A percentile compares a stretch with the other conserved stretches of the same genome.
phyloP scores from a whole-genome alignment of 2,797 vertebrate genomes.

The Tauraco hartlaubi region DNA sequence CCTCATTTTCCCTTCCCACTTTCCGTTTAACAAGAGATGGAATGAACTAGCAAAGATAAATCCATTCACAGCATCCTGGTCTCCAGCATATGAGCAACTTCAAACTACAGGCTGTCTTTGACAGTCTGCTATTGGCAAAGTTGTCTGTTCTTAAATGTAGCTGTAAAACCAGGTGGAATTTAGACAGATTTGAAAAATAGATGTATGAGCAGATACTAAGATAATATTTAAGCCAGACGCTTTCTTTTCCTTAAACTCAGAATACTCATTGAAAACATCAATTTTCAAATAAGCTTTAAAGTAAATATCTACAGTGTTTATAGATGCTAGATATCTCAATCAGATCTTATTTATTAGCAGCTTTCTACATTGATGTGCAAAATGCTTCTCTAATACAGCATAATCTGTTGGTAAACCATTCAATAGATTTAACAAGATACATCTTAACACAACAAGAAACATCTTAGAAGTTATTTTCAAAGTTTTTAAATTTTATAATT shows the following conservation, averaged over 20 bases:
- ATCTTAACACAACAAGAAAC: not conserved
- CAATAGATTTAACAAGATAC: not conserved
- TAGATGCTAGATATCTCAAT: not conserved
- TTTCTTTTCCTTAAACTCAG: not conserved
- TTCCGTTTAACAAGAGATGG: not conserved
- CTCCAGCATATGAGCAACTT: not conserved
- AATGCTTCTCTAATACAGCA: not conserved
- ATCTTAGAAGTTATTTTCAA: not conserved
- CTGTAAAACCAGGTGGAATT: not conserved
- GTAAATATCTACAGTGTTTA: not conserved
- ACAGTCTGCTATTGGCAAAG: not conserved
- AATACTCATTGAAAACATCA: not conserved
- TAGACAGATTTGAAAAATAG: not conserved
- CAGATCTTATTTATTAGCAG: not conserved
- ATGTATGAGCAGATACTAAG: not conserved
- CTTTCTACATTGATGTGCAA: not conserved
- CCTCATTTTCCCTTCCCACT: not conserved
- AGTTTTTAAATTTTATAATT: not conserved
- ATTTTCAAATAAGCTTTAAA: not conserved
- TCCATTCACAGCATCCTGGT: not conserved
- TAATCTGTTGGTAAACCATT: not conserved
- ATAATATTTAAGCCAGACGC: not conserved
- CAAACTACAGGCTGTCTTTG: not conserved
- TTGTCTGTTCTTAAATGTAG: not conserved
- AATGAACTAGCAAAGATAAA: not conserved